phyloP scores from a whole-genome alignment of 1,140 invertebrate species.

The Drosophila subpulchrella region DNA sequence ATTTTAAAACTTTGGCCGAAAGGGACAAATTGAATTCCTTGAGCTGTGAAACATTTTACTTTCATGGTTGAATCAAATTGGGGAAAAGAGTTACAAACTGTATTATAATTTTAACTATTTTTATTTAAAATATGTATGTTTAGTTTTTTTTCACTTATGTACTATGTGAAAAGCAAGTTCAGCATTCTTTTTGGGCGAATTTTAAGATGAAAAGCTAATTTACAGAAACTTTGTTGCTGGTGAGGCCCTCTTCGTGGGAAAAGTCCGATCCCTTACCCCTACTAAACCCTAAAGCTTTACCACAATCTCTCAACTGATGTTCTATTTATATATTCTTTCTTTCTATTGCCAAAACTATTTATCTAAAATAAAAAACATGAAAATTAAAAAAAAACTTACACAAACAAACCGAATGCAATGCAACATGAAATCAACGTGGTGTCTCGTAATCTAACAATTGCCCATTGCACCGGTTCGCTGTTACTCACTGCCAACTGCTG shows the following conservation, averaged over 20 bases:
- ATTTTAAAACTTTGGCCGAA: neutral
- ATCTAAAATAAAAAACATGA: conserved; percentile 38
- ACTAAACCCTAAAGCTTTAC: conserved; percentile 38
- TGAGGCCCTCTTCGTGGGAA: conserved; percentile 7
- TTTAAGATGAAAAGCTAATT: neutral
- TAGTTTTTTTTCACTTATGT: neutral
- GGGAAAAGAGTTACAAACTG: neutral
- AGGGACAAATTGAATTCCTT: neutral
- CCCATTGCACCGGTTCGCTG: conserved; percentile 65
- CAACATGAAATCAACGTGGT: conserved; percentile 39
- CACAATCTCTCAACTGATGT: conserved; percentile 67
- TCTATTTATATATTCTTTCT: conserved; percentile 72
- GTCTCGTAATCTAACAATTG: conserved; percentile 57
- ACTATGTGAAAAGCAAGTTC: no score
- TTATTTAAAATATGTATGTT: neutral
- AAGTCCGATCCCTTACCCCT: conserved; percentile 4
- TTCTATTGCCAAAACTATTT: conserved; percentile 64
- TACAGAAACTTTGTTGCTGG: neutral
- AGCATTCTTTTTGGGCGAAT: neutral
- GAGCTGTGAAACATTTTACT: no score
- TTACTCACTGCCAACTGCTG: conserved; percentile 81
- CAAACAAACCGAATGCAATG: conserved; percentile 44
- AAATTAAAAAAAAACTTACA: conserved; percentile 43
- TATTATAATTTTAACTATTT: neutral
- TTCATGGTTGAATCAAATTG: neutral